Conservation (phyloP, 2,113 vertebrate species). For the Crotophaga sulcirostris region DNA sequence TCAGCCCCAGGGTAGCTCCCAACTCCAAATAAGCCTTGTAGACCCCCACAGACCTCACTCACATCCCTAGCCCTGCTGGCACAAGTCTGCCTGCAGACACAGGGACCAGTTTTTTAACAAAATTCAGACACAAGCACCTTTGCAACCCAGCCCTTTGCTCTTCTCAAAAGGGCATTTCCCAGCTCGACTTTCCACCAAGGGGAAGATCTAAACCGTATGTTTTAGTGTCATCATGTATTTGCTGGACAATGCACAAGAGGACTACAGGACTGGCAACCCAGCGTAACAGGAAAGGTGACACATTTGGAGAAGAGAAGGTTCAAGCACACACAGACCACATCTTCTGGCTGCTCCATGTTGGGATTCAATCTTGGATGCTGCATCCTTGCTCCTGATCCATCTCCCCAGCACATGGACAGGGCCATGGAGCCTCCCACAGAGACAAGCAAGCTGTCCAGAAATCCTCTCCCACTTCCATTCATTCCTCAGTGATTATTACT, state of each 20-base stretch:
- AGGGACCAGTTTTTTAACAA: accelerated
- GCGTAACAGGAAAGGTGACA: accelerated
- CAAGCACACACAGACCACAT: no score
- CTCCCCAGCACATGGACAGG: accelerated
- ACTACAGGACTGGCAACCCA: not conserved
- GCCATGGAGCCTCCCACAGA: not conserved
- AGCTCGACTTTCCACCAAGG: not conserved
- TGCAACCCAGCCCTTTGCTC: not conserved
- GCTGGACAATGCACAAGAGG: accelerated
- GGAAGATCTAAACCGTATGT: accelerated
- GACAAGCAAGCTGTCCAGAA: not conserved
- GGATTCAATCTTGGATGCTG: not conserved
- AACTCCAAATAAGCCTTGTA: accelerated
- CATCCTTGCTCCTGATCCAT: not conserved
- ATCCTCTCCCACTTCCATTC: not conserved
- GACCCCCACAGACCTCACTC: accelerated
- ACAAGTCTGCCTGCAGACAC: not conserved
- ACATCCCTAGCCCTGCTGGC: not conserved
- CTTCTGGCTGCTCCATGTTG: accelerated
- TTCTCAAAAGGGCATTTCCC: not conserved
- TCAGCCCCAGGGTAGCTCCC: not conserved
- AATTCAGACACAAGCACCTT: accelerated
- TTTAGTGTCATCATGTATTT: accelerated
- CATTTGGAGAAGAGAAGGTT: not conserved
- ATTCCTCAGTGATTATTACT: not conserved